Conservation (phyloP, 2,113 vertebrate species). For the Calyptommatus sinebrachiatus region DNA sequence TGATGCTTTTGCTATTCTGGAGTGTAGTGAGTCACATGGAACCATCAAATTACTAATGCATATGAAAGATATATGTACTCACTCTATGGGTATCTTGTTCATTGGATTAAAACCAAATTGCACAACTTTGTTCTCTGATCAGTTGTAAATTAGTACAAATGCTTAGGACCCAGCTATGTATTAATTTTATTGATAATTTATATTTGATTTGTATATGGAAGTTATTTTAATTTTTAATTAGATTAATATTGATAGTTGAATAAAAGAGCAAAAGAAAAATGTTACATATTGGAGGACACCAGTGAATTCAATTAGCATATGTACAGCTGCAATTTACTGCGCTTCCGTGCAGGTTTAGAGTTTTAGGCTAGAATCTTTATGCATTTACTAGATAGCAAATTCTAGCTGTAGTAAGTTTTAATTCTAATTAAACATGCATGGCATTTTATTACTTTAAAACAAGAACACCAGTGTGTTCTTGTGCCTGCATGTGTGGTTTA, state of each 20-base stretch:
- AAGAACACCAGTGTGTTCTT: background rate
- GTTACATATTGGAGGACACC: background rate
- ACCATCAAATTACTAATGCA: background rate
- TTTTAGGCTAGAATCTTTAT: background rate
- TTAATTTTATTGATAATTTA: fast-evolving
- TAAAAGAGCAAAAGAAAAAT: too few relatives aligned
- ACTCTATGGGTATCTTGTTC: background rate
- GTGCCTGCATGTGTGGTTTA: constrained; percentile 44
- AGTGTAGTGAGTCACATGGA: background rate
- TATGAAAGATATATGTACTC: background rate
- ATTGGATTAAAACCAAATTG: constrained; percentile 18
- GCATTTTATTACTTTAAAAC: constrained; percentile 7
- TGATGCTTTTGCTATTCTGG: background rate
- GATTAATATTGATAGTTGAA: too few relatives aligned
- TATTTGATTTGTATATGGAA: constrained; percentile 8
- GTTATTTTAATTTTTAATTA: too few relatives aligned
- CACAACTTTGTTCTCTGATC: background rate
- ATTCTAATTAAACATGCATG: background rate
- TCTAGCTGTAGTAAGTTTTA: background rate
- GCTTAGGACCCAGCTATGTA: background rate
- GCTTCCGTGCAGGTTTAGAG: constrained; percentile 6
- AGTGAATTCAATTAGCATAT: background rate
- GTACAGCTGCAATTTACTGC: constrained; percentile 17
- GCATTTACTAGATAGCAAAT: background rate
- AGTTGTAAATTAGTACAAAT: constrained; percentile 10